A percentile compares a stretch with the other conserved stretches of the same genome.
Conservation (phyloP, 2,797 vertebrate genomes). For the Oreortyx pictus region DNA sequence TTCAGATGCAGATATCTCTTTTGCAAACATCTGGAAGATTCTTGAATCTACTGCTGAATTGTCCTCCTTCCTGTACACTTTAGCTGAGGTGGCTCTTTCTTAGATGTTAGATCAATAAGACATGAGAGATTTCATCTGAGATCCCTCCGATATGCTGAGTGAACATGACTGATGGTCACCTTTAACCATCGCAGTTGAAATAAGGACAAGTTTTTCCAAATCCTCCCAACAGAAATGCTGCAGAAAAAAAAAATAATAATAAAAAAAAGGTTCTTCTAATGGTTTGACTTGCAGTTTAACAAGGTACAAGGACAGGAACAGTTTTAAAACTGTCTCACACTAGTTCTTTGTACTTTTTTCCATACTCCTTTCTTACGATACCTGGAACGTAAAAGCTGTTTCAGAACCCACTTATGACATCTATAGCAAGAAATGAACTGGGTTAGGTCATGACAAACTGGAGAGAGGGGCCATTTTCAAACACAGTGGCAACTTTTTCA, state of each 20-base stretch:
- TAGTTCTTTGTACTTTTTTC: background rate
- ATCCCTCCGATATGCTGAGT: background rate
- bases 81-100: background rate
- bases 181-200: background rate
- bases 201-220: background rate
- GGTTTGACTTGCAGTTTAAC: background rate
- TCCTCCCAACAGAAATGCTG: background rate
- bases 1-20: background rate
- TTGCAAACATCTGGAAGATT: background rate
- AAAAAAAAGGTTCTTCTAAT: background rate
- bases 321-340: background rate
- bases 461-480: background rate
- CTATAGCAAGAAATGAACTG: background rate
- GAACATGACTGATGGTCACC: background rate
- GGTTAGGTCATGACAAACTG: fast-evolving
- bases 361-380: background rate
- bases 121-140: background rate
- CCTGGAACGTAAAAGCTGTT: background rate
- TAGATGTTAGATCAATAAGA: background rate
- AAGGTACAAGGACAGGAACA: background rate
- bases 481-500: background rate
- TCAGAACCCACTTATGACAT: fast-evolving
- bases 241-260: background rate
- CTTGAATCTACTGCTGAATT: background rate
- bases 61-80: background rate